These are phyloP conservation scores for Diaperis boleti DNA, from an alignment of 2,888 invertebrate species.

Conservation along the genomic window DNA sequence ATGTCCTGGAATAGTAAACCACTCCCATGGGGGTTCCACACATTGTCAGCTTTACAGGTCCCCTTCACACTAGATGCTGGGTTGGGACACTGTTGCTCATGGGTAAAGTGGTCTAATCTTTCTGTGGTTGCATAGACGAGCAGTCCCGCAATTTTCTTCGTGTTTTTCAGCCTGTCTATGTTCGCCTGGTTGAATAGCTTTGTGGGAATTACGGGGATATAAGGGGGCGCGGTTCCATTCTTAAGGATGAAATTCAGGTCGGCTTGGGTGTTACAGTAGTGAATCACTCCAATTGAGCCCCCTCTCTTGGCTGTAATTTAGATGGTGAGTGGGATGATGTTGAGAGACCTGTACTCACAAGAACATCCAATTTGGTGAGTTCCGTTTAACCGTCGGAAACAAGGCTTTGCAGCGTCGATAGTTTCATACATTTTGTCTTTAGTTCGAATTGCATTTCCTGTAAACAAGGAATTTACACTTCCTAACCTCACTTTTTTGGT, in stretches of 20 bases:
- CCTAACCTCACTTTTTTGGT: slow-evolving; percentile 11
- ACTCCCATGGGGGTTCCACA: slow-evolving; percentile 87
- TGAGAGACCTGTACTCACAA: slow-evolving; percentile 73
- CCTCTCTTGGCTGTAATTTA: slow-evolving; percentile 72
- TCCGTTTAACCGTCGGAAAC: slow-evolving; percentile 92
- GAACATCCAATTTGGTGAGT: slow-evolving; percentile 96
- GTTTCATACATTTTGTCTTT: slow-evolving; percentile 85
- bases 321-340: neutral
- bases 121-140: slow-evolving; percentile 70
- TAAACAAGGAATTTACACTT: neutral
- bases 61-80: slow-evolving; percentile 71
- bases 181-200: slow-evolving; percentile 71
- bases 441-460: slow-evolving; percentile 65
- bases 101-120: slow-evolving; percentile 65
- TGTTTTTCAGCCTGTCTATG: slow-evolving; percentile 68
- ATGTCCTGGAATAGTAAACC: slow-evolving; percentile 83
- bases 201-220: slow-evolving; percentile 80
- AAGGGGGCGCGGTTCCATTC: slow-evolving; percentile 82
- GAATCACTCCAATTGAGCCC: slow-evolving; percentile 89
- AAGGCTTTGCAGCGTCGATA: slow-evolving; percentile 79
- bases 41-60: slow-evolving; percentile 58
- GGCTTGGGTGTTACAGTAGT: slow-evolving; percentile 73
- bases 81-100: slow-evolving; percentile 88
- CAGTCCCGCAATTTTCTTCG: slow-evolving; percentile 75
- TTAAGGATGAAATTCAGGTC: slow-evolving; percentile 81